Evolutionary conservation across 2,113 vertebrate genomes (phyloP), one percentile per base, ranked within the genome.

Genomic region (Neoarius graeffei): DNA sequence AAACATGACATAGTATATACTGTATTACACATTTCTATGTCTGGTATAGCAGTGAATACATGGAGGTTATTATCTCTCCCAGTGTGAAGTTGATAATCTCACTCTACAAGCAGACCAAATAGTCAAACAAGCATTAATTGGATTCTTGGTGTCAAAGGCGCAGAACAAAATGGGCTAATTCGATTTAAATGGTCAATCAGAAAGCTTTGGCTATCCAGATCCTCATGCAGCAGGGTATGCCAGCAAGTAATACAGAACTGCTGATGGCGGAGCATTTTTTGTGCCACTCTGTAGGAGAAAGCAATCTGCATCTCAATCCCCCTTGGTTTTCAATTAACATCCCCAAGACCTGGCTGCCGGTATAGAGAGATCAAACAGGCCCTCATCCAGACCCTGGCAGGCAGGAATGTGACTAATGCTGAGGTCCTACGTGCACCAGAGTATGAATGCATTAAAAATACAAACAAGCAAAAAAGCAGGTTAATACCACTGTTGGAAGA

Each of bases 301-400:
- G 85, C 87, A 92, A 84, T 88, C 87, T 79, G 64, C 62, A 89
- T 87, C 83, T 81, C 86, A 88, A 90, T 91, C 89, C 90, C 90
- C 87, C 90, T 85, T 64, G 87, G 80, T 89, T 93, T 92, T 92
- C 91, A 92, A 92, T 93, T 92, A 93, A 89, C 89, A 67, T 77
- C 81, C 59, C 81, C 25, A 67, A 91, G 90, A 91, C 87, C 73
- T 88, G 88, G 83, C 83, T 81, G 67, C 89, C 79, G 64, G 85
- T 89, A 87, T 60, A 85, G 87, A 82, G 80, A 89, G 91, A 93
- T 91, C 91, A 92, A 93, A 93, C 90, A 81, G 87, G 57, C 54
- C 77, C 71, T 83, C 27, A 11, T 30, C 81, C 67, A 89, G 85
- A 81, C 84, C 90, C 91, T 76, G 81, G 90, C 81, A 90, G 87